Base-by-base conservation (phyloP, 1,140 invertebrate genomes). In the Lepidostoma basale region DNA sequence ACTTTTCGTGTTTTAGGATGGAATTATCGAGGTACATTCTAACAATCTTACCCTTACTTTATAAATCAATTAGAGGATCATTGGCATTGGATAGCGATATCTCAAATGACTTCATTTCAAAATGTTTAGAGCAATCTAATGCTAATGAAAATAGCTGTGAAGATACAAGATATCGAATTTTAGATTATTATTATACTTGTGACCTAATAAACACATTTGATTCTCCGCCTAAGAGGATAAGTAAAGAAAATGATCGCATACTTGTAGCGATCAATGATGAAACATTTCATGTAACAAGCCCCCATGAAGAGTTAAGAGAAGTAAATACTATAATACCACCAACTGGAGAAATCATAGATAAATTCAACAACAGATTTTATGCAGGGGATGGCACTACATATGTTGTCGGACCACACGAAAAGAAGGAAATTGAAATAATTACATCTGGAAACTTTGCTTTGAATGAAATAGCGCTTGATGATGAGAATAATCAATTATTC, bases 331-430 rank as follows among this genome's bases (percentile, higher is more conserved):
- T 36, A 22, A 56, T 56, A 56, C 16, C 28, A 22, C 52, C 52
- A 36, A 33, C 26, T 12, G n/a, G 16, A 56, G 8, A 10, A 36
- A 9, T 56, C 12, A 36, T 20, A 33, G 52, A 56, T 56, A 33
- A 56, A 56, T 22, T 12, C 36, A 56, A 56, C 10, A 56, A 56
- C 14, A 56, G 8, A 36, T 56, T 33, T 30, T 56, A 18, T 56
- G 18, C 16, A 12, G 28, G 18, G 12, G 28, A 56, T 39, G 52
- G 52, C 1, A 56, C 52, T 9, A 56, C 52, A 9, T 56, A 56
- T 20, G 23, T 56, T 9, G 22, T 56, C 14, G 16, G 16, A 10
- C 0, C 33, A 36, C 8, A 33, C 14, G 10, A 12, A 14, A 33
- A 10, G 10, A 30, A 20, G 36, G 52, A 56, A 18, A 22, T 33